phyloP scores from a whole-genome alignment of 2,113 vertebrate species.

The Psilopsiagon aymara region DNA sequence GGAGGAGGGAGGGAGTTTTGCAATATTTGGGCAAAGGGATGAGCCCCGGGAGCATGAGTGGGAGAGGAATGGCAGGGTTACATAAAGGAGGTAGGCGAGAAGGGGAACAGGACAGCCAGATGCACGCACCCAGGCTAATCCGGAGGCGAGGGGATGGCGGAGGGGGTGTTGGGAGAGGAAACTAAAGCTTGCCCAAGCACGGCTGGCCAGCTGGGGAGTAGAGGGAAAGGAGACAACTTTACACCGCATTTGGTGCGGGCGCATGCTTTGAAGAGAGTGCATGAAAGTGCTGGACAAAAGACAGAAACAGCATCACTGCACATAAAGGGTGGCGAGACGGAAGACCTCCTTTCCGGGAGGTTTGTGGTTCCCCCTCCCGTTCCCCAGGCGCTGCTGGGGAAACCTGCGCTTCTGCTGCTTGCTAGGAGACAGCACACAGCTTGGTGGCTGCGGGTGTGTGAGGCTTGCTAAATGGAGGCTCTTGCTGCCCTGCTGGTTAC shows the following conservation, averaged over 20 bases:
- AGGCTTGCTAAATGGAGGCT: slow-evolving; percentile 43
- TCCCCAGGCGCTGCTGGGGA: neutral
- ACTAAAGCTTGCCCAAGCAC: accelerated
- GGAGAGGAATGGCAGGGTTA: neutral
- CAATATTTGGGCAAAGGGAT: neutral
- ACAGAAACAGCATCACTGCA: neutral
- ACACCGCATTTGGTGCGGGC: neutral
- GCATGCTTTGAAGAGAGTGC: neutral
- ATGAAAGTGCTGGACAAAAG: neutral
- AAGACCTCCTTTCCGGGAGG: neutral
- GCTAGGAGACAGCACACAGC: slow-evolving; percentile 17
- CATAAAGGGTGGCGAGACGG: neutral
- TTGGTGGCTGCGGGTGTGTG: neutral
- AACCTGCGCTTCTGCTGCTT: neutral
- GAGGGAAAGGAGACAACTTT: neutral
- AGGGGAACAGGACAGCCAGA: neutral
- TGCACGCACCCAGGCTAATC: accelerated
- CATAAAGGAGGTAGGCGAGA: neutral
- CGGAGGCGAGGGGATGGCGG: neutral
- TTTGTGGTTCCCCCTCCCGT: neutral
- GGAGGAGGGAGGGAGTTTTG: neutral
- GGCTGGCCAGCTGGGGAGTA: neutral
- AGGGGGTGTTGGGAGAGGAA: neutral
- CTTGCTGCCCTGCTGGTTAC: slow-evolving; percentile 44
- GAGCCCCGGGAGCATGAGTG: neutral